phyloP scores from a whole-genome alignment of 1,140 invertebrate species.

The Mesaphorura yosii region DNA sequence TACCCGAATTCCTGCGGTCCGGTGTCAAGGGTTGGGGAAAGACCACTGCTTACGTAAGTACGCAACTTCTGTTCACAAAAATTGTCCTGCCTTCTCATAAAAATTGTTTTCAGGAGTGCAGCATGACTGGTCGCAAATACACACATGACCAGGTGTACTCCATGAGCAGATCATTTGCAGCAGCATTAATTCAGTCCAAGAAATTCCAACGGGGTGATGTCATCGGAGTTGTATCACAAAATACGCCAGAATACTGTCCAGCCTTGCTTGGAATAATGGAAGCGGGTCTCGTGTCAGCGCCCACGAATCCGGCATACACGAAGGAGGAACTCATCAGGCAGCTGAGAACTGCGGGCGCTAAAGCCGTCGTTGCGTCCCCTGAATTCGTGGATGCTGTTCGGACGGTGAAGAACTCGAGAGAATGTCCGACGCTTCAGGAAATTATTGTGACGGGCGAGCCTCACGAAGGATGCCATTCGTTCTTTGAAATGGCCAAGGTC shows the following conservation, averaged over 20 bases:
- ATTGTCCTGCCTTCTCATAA: not conserved
- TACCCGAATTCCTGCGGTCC: not conserved
- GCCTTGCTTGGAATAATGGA: slow-evolving; percentile 18
- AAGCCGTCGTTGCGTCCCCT: slow-evolving; percentile 54
- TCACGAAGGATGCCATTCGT: slow-evolving; percentile 18
- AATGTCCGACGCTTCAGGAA: not conserved
- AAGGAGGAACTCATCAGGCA: slow-evolving; percentile 55
- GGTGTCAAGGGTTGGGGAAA: not conserved
- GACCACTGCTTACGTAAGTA: not conserved
- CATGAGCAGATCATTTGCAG: slow-evolving; percentile 9
- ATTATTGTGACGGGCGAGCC: slow-evolving; percentile 19
- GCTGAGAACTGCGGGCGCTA: slow-evolving; percentile 49
- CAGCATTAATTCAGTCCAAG: slow-evolving; percentile 8
- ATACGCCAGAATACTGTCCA: slow-evolving; percentile 9
- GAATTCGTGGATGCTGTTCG: slow-evolving; percentile 47
- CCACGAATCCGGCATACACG: slow-evolving; percentile 10
- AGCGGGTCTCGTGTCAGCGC: slow-evolving; percentile 11
- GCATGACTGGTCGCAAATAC: slow-evolving; percentile 9
- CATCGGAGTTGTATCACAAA: slow-evolving; percentile 13
- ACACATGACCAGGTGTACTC: slow-evolving; percentile 12
- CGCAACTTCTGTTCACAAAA: too few species aligned
- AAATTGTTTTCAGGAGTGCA: slow-evolving; percentile 14
- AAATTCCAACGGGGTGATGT: slow-evolving; percentile 15
- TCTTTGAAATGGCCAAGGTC: slow-evolving; percentile 23
- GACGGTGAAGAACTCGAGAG: slow-evolving; percentile 32